These are phyloP conservation scores for Amiota minor DNA, from an alignment of 2,888 invertebrate species.

Conservation along the genomic window DNA sequence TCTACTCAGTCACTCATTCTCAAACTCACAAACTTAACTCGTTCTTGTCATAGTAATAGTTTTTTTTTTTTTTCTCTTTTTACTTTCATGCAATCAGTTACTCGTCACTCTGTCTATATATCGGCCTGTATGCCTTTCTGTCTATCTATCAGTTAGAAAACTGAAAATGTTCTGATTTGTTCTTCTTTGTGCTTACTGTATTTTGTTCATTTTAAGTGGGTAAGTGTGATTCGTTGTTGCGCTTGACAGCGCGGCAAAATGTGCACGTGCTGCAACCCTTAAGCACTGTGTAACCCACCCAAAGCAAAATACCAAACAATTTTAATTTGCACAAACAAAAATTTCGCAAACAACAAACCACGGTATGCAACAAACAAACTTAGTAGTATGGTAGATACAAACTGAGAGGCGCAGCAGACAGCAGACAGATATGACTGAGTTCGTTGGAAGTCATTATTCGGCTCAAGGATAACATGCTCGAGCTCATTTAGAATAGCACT, in stretches of 20 bases:
- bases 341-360: too few species aligned
- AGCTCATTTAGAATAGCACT: slow-evolving; percentile 16
- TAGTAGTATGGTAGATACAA: too few species aligned
- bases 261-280: slow-evolving; percentile 46
- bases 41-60: neutral
- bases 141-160: neutral
- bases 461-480: slow-evolving; percentile 19
- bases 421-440: neutral
- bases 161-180: neutral
- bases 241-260: slow-evolving; percentile 56
- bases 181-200: neutral
- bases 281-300: neutral
- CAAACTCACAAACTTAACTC: neutral
- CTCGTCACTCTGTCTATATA: neutral
- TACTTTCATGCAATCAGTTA: neutral
- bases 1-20: slow-evolving; percentile 19
- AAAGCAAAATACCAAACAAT: neutral
- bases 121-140: neutral
- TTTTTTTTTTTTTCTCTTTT: slow-evolving; percentile 3
- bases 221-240: slow-evolving; percentile 56
- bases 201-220: slow-evolving; percentile 29
- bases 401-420: neutral
- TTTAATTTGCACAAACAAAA: neutral
- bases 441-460: neutral
- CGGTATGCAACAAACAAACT: too few species aligned